Conservation (phyloP, 2,113 vertebrate genomes). For the Cynoglossus semilaevis region DNA sequence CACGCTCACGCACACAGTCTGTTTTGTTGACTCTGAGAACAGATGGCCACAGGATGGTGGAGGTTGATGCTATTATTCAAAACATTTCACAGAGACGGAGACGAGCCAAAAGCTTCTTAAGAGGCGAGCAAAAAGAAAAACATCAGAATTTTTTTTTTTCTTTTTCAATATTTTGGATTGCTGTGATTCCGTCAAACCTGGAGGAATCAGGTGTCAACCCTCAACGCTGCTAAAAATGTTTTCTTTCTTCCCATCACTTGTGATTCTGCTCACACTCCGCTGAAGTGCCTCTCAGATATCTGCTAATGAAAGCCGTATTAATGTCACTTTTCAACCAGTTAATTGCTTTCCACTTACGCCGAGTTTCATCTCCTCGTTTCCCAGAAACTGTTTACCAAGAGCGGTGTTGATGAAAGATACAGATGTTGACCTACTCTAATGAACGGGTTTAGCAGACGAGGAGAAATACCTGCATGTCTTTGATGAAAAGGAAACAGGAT, state of each 20-base stretch:
- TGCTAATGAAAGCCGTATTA: conserved; percentile 24
- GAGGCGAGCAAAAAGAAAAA: conserved; percentile 40
- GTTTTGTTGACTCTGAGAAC: conserved; percentile 48
- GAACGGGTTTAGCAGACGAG: conserved; percentile 13
- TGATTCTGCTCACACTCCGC: conserved; percentile 30
- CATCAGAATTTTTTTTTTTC: conserved; percentile 12
- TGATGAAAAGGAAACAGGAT: conserved; percentile 12
- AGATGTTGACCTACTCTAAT: neutral
- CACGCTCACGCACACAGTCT: conserved; percentile 45
- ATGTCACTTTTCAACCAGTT: conserved; percentile 29
- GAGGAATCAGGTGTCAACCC: conserved; percentile 36
- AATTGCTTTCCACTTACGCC: conserved; percentile 4
- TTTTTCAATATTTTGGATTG: conserved; percentile 31
- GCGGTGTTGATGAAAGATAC: neutral
- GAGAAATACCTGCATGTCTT: neutral
- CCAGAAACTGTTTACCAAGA: conserved; percentile 24
- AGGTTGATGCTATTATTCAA: conserved; percentile 55
- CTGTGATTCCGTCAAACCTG: conserved; percentile 37
- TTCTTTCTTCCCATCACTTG: conserved; percentile 13
- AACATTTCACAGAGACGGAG: conserved; percentile 40
- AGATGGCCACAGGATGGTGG: conserved; percentile 60
- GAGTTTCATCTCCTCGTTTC: conserved; percentile 14
- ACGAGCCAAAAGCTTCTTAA: conserved; percentile 39
- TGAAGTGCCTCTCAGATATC: conserved; percentile 28
- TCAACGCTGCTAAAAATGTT: conserved; percentile 17